A percentile compares a stretch with the other conserved stretches of the same genome.
phyloP scores from a whole-genome alignment of 1,140 invertebrate genomes.

The Aphaenogaster floridana region DNA sequence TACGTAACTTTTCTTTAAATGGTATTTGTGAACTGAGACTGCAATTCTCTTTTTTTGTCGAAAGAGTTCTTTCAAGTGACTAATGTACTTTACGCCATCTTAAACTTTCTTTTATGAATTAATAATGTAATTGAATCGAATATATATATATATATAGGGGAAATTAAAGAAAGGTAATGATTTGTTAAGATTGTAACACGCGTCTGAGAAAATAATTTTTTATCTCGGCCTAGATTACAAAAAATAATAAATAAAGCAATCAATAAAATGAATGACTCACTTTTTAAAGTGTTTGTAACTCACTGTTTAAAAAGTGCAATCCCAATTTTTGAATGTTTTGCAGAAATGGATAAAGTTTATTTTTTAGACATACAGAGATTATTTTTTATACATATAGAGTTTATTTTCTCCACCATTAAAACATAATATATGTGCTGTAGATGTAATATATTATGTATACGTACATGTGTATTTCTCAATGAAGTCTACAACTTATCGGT shows the following conservation, averaged over 20 bases:
- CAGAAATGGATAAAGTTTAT: not conserved
- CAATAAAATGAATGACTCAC: not conserved
- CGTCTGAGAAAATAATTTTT: not conserved
- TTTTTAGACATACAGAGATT: too few relatives aligned
- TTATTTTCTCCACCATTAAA: constrained; percentile 16
- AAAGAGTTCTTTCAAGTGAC: not conserved
- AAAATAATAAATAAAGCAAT: not conserved
- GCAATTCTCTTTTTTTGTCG: not conserved
- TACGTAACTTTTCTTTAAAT: not conserved
- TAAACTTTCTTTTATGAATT: not conserved
- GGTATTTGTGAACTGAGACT: not conserved
- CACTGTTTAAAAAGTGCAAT: not conserved
- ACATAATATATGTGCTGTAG: not conserved
- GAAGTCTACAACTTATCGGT: not conserved
- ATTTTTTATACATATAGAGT: not conserved
- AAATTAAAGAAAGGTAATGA: not conserved
- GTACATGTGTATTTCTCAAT: constrained; percentile 24
- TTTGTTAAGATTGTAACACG: not conserved
- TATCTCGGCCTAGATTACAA: not conserved
- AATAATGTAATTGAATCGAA: not conserved
- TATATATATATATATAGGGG: not conserved
- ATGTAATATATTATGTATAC: not conserved
- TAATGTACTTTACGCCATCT: not conserved
- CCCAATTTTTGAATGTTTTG: not conserved
- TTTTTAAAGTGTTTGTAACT: not conserved